Evolutionary conservation across 2,113 vertebrate genomes (phyloP).

Genomic region (Girardinichthys multiradiatus): DNA sequence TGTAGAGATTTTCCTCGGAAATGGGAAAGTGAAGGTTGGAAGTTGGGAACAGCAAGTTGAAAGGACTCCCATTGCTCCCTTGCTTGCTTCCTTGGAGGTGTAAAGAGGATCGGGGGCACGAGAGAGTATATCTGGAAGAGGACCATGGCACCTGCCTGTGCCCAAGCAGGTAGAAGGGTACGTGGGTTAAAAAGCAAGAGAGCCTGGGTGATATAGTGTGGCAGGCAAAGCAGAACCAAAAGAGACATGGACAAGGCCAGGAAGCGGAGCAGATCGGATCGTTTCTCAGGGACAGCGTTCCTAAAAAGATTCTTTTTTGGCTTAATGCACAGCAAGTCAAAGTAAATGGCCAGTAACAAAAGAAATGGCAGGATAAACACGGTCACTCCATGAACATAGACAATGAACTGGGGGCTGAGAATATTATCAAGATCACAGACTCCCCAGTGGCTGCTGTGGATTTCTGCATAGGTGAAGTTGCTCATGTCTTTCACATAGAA

Average conservation of each 20-base stretch:
- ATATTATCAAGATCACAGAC: slow-evolving; percentile 75
- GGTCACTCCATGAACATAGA: slow-evolving; percentile 75
- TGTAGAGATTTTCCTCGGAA: slow-evolving; percentile 56
- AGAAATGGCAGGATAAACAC: slow-evolving; percentile 76
- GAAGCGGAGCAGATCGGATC: slow-evolving; percentile 45
- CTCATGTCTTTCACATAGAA: slow-evolving; percentile 71
- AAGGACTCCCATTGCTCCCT: slow-evolving; percentile 35
- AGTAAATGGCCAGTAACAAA: slow-evolving; percentile 73
- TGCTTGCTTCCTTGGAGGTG: slow-evolving; percentile 53
- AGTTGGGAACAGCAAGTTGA: slow-evolving; percentile 38
- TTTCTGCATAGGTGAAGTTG: slow-evolving; percentile 74
- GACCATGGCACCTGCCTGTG: slow-evolving; percentile 50
- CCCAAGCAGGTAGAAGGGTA: slow-evolving; percentile 59
- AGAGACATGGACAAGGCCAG: slow-evolving; percentile 77
- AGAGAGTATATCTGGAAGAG: slow-evolving; percentile 80
- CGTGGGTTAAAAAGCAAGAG: slow-evolving; percentile 69
- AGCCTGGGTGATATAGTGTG: slow-evolving; percentile 74
- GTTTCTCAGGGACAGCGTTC: slow-evolving; percentile 43
- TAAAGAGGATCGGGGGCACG: slow-evolving; percentile 80
- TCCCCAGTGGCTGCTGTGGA: slow-evolving; percentile 77
- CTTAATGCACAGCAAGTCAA: slow-evolving; percentile 68
- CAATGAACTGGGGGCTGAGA: slow-evolving; percentile 73
- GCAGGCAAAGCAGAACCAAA: slow-evolving; percentile 80
- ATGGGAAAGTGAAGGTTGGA: slow-evolving; percentile 26
- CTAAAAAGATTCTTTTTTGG: slow-evolving; percentile 38